Evolutionary conservation across 2,797 vertebrate genomes (phyloP).

Genomic region (Simalia tracyae): DNA sequence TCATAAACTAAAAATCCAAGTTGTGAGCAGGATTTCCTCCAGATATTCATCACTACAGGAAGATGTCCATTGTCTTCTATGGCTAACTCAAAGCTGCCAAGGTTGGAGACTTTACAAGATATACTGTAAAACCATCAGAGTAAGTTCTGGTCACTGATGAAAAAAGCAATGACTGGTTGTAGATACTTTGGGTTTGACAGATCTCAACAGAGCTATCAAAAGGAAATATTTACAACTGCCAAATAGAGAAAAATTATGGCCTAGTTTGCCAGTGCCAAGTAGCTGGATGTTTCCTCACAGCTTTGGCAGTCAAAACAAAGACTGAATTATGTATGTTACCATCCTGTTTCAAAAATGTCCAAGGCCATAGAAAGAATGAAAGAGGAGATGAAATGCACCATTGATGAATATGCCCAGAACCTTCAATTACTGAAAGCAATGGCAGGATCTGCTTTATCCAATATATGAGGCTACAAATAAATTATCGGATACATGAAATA

Average conservation of each 20-base stretch:
- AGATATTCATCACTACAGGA: background rate
- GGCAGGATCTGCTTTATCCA: background rate
- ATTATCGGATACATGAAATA: background rate
- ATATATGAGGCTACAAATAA: background rate
- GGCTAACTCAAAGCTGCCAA: background rate
- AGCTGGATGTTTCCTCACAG: background rate
- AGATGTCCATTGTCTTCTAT: background rate
- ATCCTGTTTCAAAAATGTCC: background rate
- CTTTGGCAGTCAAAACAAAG: slow-evolving; percentile 3
- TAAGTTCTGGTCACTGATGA: background rate
- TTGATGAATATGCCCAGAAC: background rate
- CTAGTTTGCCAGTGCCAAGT: background rate
- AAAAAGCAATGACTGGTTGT: background rate
- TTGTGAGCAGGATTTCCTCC: background rate
- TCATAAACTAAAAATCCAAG: background rate
- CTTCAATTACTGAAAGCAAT: background rate
- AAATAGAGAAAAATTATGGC: background rate
- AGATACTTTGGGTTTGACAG: background rate
- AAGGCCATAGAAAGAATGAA: background rate
- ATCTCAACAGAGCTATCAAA: background rate
- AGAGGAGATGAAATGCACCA: background rate
- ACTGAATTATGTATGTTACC: slow-evolving; percentile 11
- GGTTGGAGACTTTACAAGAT: background rate
- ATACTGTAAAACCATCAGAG: background rate
- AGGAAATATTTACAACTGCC: slow-evolving; percentile 1